These are phyloP conservation scores for Tetragonula carbonaria DNA, from an alignment of 2,888 invertebrate genomes.

Conservation along the genomic window DNA sequence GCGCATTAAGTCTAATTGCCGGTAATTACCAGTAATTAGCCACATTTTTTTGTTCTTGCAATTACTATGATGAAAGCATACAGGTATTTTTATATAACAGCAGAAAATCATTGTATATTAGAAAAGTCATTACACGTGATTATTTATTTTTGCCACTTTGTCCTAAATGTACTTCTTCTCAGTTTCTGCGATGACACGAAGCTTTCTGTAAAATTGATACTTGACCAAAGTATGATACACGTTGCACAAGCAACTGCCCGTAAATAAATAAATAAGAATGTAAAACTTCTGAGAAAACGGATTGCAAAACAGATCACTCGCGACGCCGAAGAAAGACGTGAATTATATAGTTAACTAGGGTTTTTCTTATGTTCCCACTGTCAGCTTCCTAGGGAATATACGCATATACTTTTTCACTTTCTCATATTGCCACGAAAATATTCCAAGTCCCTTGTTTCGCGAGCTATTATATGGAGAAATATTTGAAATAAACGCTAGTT, in stretches of 20 bases:
- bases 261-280: neutral
- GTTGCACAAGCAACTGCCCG: too few relatives aligned
- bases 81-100: neutral
- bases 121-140: neutral
- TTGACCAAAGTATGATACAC: neutral
- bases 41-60: too few relatives aligned
- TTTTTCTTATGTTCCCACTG: conserved; percentile 8
- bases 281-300: neutral
- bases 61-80: too few relatives aligned
- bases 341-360: neutral
- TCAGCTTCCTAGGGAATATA: neutral
- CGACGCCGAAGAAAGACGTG: neutral
- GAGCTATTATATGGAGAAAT: neutral
- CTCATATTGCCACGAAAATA: neutral
- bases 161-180: too few relatives aligned
- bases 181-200: too few relatives aligned
- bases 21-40: too few relatives aligned
- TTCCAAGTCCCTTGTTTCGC: neutral
- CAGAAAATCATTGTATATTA: neutral
- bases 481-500: neutral
- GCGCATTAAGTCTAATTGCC: too few relatives aligned
- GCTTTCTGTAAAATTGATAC: neutral
- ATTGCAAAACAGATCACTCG: neutral
- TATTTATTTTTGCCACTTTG: neutral
- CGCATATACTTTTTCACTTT: neutral